Evolutionary conservation across 35 echinoderm and acorn worm species (phyloP), one percentile per base, ranked within the genome.

Genomic region (Holothuria glaberrima): DNA sequence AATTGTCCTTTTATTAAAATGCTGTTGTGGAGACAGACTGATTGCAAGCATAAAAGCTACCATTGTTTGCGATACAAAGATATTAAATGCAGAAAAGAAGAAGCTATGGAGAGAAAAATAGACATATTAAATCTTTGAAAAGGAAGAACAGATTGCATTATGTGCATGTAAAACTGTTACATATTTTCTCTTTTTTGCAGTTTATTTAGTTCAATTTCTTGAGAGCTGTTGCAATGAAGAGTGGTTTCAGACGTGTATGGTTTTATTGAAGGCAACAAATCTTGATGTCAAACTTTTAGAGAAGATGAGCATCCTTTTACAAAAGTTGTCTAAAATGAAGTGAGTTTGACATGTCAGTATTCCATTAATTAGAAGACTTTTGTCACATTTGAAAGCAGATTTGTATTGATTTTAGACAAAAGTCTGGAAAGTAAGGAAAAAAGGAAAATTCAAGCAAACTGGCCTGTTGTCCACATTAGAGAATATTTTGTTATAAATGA

Each of bases 261-360:
- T 81, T 12, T 59, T 98, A 5, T 64, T 94, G 9, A 87, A 80
- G 28, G 67, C 90, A 31, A 76, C 96, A 48, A 83, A 82, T 7
- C 59, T 93, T 33, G 93, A 98, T 71, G 36, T 88, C 71, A 98
- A 98, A 63, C 30, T 94, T 27, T 67, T 91, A 65, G 96, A 98
- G 48, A 98, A 98, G 68, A 70, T 94, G 14, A 98, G 96, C 76
- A 98, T 98, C 60, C 88, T 98, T 6, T 83, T 98, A 21, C 96
- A 98, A 54, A 98, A 98, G 61, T 75, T 98, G 16, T 98, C 96
- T 24, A 98, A 98, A 88, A 69, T 94, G 70, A 94, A 94, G 96
- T 98, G 89, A 92, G 93, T 90, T 29, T 45, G 5, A 3, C 4
- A 16, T 22, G 29, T 67, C 29, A 5, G 63, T 67, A 5, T 6